Evolutionary conservation across 1,140 invertebrate species (phyloP).

Genomic region (Zophobas morio): DNA sequence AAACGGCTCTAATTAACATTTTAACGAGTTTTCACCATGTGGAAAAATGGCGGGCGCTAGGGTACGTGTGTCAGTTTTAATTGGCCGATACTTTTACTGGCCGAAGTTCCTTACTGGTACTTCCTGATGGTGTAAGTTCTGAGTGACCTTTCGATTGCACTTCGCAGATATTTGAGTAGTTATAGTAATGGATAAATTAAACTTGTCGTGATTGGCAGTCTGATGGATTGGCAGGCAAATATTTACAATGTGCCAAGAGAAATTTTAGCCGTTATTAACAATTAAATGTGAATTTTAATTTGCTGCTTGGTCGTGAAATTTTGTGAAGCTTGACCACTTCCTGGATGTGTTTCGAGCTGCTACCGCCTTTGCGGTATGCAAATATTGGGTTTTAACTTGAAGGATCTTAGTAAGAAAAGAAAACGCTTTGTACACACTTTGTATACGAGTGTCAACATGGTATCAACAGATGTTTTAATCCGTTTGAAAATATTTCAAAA

Average conservation of each 20-base stretch:
- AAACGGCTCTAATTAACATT: constrained; percentile 7
- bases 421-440: no score
- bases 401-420: no score
- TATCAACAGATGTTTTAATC: no score
- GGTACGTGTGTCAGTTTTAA: not conserved
- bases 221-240: constrained; percentile 2
- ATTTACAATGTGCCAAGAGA: not conserved
- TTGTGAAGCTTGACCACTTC: constrained; percentile 14
- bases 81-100: no score
- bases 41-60: constrained; percentile 5
- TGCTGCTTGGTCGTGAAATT: constrained; percentile 9
- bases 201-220: constrained; percentile 14
- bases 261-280: constrained; percentile 3
- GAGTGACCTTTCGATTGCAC: not conserved
- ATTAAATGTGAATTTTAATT: constrained; percentile 1
- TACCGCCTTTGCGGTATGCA: not conserved
- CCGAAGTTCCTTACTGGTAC: no score
- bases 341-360: not conserved
- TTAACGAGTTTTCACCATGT: constrained; percentile 1
- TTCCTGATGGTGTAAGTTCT: no score
- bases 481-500: no score
- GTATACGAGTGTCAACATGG: no score
- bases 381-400: not conserved
- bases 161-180: not conserved
- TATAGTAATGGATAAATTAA: constrained; percentile 23